A percentile compares a stretch with the other conserved stretches of the same genome.
Conservation (phyloP, 2,888 invertebrate genomes). For the Hirtodrosophila histrioides region DNA sequence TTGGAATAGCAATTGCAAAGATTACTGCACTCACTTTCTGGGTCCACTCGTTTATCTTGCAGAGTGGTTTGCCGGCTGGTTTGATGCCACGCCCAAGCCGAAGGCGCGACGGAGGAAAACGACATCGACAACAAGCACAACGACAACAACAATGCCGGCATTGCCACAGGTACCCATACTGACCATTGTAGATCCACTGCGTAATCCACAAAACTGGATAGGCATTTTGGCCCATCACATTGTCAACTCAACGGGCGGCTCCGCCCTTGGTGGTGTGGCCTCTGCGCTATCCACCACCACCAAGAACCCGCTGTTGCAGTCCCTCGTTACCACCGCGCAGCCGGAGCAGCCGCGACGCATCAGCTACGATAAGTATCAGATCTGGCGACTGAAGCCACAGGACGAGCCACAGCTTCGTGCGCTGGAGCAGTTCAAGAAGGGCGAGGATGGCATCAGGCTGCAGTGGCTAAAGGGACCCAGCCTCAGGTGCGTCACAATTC, state of each 20-base stretch:
- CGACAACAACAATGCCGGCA: slow-evolving; percentile 74
- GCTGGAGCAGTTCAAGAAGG: slow-evolving; percentile 84
- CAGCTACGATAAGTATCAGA: slow-evolving; percentile 85
- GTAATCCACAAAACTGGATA: slow-evolving; percentile 84
- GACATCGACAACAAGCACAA: slow-evolving; percentile 69
- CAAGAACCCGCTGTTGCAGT: slow-evolving; percentile 72
- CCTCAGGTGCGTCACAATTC: slow-evolving; percentile 78
- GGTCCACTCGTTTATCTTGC: not conserved
- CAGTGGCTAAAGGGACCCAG: slow-evolving; percentile 87
- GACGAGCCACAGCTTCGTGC: slow-evolving; percentile 84
- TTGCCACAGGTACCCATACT: slow-evolving; percentile 82
- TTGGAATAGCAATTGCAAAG: not conserved
- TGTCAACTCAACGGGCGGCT: slow-evolving; percentile 74
- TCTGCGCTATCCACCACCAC: slow-evolving; percentile 47
- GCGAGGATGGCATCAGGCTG: slow-evolving; percentile 85
- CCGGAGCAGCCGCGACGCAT: slow-evolving; percentile 69
- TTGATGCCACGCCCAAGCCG: slow-evolving; percentile 77
- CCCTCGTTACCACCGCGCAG: slow-evolving; percentile 60
- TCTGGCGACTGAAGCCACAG: slow-evolving; percentile 85
- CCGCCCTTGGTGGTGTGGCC: not conserved
- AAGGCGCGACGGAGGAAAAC: slow-evolving; percentile 68
- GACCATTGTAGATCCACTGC: slow-evolving; percentile 82
- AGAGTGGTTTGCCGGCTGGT: slow-evolving; percentile 86
- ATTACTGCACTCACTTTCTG: not conserved
- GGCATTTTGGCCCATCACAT: slow-evolving; percentile 83